Base-by-base conservation (phyloP, 1,140 invertebrate genomes). In the Trichonephila clavipes region DNA sequence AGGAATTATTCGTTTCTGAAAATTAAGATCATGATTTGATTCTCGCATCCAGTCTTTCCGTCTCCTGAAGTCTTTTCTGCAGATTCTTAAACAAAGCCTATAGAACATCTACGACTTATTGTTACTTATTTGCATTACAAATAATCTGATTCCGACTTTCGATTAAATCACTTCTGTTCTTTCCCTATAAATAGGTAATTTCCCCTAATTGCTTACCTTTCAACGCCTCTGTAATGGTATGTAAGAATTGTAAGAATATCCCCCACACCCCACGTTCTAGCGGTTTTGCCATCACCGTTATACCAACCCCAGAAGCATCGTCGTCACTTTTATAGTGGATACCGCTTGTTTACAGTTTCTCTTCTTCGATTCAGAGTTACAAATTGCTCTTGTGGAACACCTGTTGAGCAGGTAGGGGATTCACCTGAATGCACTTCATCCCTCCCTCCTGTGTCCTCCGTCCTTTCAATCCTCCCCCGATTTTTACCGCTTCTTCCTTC, bases 301-400 rank as follows among this genome's bases (percentile, higher is more conserved):
- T 77, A 51, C 44, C 16, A 83, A 21, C 44, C 16, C 12, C 51
- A 51, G 21, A 40, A 83, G 21, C 10, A 21, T 51, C 51, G 7
- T 51, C 51, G 2, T 51, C 51, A 51, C 51, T 51, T 51, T 51
- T 51, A 51, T 51, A 51, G 51, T 85, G 61, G 82, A 69, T 92
- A n/a, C 40, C 18, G 34, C 62, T 92, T 92, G 90, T 92, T 92
- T 91, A 91, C 89, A 19, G 59, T 91, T 91, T 81, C 81, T 64
- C 64, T 86, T 59, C 62, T 88, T 59, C 69, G 66, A 85, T 88
- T 72, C 85, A 24, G 90, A 69, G 92, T 93, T 93, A 92, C 90
- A 92, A 92, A 92, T 92, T 92, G 81, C 77, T 92, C 90, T 86
- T 85, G 90, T 86, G 83, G 85, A 88, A 93, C 92, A 93, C 92